A percentile compares a stretch with the other conserved stretches of the same genome.
These are phyloP conservation scores for Campylomormyrus tamandua DNA, from an alignment of 2,113 vertebrate genomes.

Conservation along the genomic window DNA sequence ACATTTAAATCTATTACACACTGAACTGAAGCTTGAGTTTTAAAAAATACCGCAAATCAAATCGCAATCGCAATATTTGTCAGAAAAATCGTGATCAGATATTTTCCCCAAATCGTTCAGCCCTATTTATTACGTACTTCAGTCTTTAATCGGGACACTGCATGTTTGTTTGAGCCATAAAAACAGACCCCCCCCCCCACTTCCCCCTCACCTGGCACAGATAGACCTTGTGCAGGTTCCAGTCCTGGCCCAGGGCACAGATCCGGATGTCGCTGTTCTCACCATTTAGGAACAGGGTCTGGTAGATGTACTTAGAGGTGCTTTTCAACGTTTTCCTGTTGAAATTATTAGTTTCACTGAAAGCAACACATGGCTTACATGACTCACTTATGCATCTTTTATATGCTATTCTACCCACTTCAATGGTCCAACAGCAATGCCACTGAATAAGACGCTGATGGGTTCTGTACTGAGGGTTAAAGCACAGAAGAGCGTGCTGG, in stretches of 20 bases:
- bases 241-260: conserved; percentile 87
- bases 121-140: neutral
- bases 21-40: too few species aligned
- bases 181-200: neutral
- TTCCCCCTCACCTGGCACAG: conserved; percentile 77
- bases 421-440: neutral
- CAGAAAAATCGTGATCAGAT: too few species aligned
- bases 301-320: conserved; percentile 93
- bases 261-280: conserved; percentile 96
- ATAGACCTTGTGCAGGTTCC: conserved; percentile 95
- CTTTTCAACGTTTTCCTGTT: conserved; percentile 89
- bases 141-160: neutral
- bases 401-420: neutral
- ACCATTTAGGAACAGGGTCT: conserved; percentile 90
- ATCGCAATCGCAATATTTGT: too few species aligned
- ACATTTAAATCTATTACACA: too few species aligned
- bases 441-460: neutral
- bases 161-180: neutral
- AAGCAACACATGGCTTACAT: neutral
- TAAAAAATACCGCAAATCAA: too few species aligned
- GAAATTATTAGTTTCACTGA: conserved; percentile 4
- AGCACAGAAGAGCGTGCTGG: neutral
- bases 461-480: neutral
- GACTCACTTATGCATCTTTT: neutral
- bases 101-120: too few species aligned